Evolutionary conservation across 2,113 vertebrate species (phyloP).

Genomic region (Microtus pennsylvanicus): DNA sequence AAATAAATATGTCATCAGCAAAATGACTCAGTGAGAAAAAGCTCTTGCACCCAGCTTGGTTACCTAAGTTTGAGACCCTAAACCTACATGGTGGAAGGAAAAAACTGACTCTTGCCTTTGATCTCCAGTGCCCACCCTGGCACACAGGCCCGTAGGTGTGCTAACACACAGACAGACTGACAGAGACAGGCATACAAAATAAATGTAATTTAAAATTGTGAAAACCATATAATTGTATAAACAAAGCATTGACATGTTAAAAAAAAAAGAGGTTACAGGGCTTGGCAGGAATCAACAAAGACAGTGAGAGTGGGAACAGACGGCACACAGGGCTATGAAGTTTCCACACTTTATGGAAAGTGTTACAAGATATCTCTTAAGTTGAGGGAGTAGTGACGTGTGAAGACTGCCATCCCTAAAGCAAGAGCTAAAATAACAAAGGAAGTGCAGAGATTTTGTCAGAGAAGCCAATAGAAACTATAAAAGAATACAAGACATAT

Average conservation of each 20-base stretch:
- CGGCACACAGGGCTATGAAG: accelerated
- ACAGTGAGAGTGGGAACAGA: neutral
- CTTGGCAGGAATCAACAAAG: neutral
- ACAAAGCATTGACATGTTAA: neutral
- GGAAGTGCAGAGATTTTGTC: neutral
- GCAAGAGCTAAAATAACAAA: neutral
- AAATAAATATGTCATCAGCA: neutral
- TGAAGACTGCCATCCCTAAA: neutral
- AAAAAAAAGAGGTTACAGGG: neutral
- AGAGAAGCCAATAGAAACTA: neutral
- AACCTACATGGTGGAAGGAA: neutral
- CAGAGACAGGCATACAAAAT: neutral
- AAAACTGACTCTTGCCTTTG: neutral
- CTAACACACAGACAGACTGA: neutral
- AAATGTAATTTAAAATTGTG: neutral
- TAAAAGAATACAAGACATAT: neutral
- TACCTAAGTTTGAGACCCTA: neutral
- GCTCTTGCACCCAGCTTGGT: neutral
- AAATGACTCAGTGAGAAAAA: neutral
- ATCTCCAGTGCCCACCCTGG: neutral
- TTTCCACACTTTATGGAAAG: neutral
- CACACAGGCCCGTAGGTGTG: too few species aligned
- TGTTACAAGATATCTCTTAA: neutral
- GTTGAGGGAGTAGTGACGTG: neutral
- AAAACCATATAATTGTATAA: neutral